A percentile compares a stretch with the other conserved stretches of the same genome.
These are phyloP conservation scores for Spicauda simplicius DNA, from an alignment of 2,888 invertebrate genomes.

Conservation along the genomic window DNA sequence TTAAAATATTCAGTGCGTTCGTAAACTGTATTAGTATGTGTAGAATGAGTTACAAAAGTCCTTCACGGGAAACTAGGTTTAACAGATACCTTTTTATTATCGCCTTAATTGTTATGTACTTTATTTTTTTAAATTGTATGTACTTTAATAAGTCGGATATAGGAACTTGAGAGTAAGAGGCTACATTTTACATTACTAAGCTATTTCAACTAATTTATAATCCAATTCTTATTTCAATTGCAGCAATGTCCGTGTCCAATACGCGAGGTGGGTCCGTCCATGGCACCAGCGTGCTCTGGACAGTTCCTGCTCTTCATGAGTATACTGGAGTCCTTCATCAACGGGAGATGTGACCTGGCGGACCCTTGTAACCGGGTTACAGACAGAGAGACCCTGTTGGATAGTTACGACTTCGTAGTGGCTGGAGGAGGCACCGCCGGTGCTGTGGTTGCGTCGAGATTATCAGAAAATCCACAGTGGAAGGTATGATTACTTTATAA, in stretches of 20 bases:
- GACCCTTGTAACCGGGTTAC: slow-evolving; percentile 86
- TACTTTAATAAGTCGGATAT: too few species aligned
- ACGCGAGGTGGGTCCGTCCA: slow-evolving; percentile 83
- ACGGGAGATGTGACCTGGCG: slow-evolving; percentile 83
- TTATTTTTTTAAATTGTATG: too few species aligned
- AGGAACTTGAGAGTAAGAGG: too few species aligned
- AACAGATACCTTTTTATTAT: too few species aligned
- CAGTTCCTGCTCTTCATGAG: slow-evolving; percentile 87
- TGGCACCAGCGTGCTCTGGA: slow-evolving; percentile 84
- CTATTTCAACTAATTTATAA: neutral
- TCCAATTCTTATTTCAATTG: slow-evolving; percentile 33
- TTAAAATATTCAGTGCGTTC: too few species aligned
- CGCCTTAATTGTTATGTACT: too few species aligned
- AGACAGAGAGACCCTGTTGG: slow-evolving; percentile 67
- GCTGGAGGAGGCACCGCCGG: slow-evolving; percentile 88
- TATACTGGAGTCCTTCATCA: slow-evolving; percentile 86
- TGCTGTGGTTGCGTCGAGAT: slow-evolving; percentile 85
- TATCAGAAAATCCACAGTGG: slow-evolving; percentile 88
- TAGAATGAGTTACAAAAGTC: too few species aligned
- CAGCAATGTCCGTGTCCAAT: slow-evolving; percentile 84
- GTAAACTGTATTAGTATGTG: too few species aligned
- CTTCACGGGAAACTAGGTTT: too few species aligned
- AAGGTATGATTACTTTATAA: slow-evolving; percentile 65
- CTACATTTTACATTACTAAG: too few species aligned
- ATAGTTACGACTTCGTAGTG: slow-evolving; percentile 87